A percentile compares a stretch with the other conserved stretches of the same genome.
These are phyloP conservation scores for Drosophila siamana DNA, from an alignment of 2,888 invertebrate genomes.

Conservation along the genomic window DNA sequence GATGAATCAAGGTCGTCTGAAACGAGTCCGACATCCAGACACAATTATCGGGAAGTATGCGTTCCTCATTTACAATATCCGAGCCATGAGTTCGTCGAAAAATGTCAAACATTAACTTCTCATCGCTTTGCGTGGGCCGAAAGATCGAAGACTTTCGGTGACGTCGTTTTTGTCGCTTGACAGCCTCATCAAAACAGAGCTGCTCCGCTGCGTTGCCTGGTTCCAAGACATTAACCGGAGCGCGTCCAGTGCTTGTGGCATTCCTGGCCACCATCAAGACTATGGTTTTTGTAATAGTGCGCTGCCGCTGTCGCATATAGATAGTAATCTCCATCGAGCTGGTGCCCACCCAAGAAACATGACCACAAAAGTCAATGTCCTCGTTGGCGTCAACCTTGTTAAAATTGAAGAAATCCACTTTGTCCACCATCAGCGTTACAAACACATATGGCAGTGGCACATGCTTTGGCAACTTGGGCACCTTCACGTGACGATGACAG, in stretches of 20 bases:
- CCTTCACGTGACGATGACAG: slow-evolving; percentile 88
- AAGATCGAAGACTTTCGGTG: slow-evolving; percentile 85
- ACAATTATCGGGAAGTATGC: slow-evolving; percentile 85
- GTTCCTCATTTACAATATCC: slow-evolving; percentile 83
- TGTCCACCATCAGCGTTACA: slow-evolving; percentile 90
- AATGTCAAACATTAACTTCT: slow-evolving; percentile 88
- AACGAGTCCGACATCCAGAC: slow-evolving; percentile 88
- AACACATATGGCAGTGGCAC: slow-evolving; percentile 88
- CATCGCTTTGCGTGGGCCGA: slow-evolving; percentile 88
- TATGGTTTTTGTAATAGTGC: slow-evolving; percentile 87
- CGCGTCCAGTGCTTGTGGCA: slow-evolving; percentile 87
- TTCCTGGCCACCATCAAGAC: slow-evolving; percentile 91
- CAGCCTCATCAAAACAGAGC: slow-evolving; percentile 87
- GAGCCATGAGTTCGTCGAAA: slow-evolving; percentile 88
- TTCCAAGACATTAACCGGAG: slow-evolving; percentile 87
- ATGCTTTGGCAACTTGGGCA: slow-evolving; percentile 87
- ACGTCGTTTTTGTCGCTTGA: slow-evolving; percentile 86
- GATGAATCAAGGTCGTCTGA: slow-evolving; percentile 87
- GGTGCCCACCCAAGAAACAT: slow-evolving; percentile 90
- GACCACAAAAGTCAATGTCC: slow-evolving; percentile 90
- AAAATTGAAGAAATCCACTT: slow-evolving; percentile 86
- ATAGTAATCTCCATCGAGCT: slow-evolving; percentile 90
- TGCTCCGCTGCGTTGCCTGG: slow-evolving; percentile 88
- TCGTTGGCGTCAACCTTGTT: slow-evolving; percentile 84
- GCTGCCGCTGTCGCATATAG: slow-evolving; percentile 87